A percentile compares a stretch with the other conserved stretches of the same genome.
Conservation (phyloP, 2,113 vertebrate genomes). For the Gobius niger region DNA sequence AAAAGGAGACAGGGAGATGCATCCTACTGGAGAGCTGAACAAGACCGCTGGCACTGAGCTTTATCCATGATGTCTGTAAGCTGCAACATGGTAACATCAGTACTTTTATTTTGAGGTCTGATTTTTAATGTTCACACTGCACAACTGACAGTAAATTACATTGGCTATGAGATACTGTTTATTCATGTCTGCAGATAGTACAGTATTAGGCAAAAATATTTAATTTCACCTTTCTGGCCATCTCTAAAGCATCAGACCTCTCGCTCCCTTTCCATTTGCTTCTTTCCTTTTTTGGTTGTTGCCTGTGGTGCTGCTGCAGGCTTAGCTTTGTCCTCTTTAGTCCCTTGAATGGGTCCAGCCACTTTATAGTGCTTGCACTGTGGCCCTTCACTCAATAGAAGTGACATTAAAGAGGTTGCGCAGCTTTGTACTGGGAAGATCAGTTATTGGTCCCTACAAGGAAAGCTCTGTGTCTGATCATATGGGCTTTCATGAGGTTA, state of each 20-base stretch:
- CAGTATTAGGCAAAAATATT: constrained; percentile 44
- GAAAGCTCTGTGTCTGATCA: constrained; percentile 70
- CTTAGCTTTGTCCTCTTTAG: constrained; percentile 76
- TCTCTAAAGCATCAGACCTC: constrained; percentile 16
- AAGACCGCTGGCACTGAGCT: constrained; percentile 39
- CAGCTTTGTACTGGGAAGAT: constrained; percentile 81
- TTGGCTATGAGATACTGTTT: constrained; percentile 11
- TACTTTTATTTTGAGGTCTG: not conserved
- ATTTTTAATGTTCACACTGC: not conserved
- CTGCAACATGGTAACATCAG: constrained; percentile 9
- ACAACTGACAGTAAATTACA: not conserved
- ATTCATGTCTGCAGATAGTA: constrained; percentile 29
- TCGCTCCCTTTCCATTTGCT: constrained; percentile 31
- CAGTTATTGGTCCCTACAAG: constrained; percentile 71
- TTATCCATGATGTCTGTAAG: constrained; percentile 57
- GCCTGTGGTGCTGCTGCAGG: constrained; percentile 48
- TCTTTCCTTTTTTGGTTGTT: constrained; percentile 68
- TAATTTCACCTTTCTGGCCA: constrained; percentile 5
- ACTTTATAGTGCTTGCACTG: constrained; percentile 68
- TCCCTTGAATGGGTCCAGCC: constrained; percentile 69
- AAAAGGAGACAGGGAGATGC: constrained; percentile 34
- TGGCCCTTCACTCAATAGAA: constrained; percentile 73
- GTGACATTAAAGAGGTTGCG: constrained; percentile 79
- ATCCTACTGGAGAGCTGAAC: constrained; percentile 59
- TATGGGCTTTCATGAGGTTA: constrained; percentile 73